A percentile compares a stretch with the other conserved stretches of the same genome.
Conservation (phyloP, 2,797 vertebrate species). For the Hephaestus fuliginosus region DNA sequence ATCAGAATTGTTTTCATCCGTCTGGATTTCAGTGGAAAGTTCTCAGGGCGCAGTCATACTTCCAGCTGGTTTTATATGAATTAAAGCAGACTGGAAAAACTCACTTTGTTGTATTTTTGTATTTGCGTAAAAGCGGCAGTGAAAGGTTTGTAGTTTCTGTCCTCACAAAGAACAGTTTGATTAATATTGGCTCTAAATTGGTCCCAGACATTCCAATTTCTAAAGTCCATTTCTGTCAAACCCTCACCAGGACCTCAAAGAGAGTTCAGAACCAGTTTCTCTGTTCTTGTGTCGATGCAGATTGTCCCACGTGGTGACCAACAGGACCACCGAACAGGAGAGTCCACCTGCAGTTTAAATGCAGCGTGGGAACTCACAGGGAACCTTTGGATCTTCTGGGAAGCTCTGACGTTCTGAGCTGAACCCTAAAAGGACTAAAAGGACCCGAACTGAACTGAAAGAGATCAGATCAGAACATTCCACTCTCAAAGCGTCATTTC, state of each 20-base stretch:
- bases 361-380: conserved; percentile 11
- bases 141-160: conserved; percentile 21
- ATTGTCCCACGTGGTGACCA: conserved; percentile 17
- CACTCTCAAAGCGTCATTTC: conserved; percentile 33
- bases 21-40: conserved; percentile 52
- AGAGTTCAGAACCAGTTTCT: conserved; percentile 69
- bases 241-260: conserved; percentile 41
- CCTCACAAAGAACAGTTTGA: not conserved
- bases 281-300: conserved; percentile 14
- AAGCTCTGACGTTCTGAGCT: conserved; percentile 21
- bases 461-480: conserved; percentile 43
- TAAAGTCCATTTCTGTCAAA: not conserved
- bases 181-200: conserved; percentile 16
- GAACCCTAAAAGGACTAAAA: conserved; percentile 19
- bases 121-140: conserved; percentile 8
- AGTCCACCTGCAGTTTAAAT: not conserved
- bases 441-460: conserved; percentile 27
- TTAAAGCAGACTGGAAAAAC: conserved; percentile 27
- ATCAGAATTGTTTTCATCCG: conserved; percentile 21
- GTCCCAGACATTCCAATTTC: conserved; percentile 9
- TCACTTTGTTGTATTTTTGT: conserved; percentile 50
- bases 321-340: conserved; percentile 17
- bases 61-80: conserved; percentile 41
- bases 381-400: conserved; percentile 27
- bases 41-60: conserved; percentile 68